Percentiles rank a stretch among this genome's conserved stretches.
These are phyloP conservation scores for Tragelaphus oryx DNA, from an alignment of 2,797 vertebrate genomes.

Conservation along the genomic window DNA sequence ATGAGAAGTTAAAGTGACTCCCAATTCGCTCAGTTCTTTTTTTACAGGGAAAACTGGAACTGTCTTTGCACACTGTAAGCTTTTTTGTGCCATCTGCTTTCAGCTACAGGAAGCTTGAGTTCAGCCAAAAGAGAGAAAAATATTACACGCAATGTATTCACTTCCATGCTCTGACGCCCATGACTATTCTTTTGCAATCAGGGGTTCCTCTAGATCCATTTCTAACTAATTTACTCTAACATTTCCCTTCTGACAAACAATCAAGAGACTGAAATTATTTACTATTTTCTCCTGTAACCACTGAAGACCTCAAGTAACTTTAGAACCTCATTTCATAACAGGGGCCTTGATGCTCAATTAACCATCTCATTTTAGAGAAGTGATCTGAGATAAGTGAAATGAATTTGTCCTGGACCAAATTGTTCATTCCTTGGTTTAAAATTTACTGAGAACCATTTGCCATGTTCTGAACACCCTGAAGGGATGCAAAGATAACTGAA, in stretches of 20 bases:
- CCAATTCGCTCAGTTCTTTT: slow-evolving; percentile 29
- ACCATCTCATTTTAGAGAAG: slow-evolving; percentile 12
- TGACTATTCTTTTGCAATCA: slow-evolving; percentile 34
- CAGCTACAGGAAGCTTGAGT: slow-evolving; percentile 53
- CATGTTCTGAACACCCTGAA: background rate
- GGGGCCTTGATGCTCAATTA: slow-evolving; percentile 6
- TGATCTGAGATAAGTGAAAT: background rate
- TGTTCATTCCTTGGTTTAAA: background rate
- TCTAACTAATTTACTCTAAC: slow-evolving; percentile 1
- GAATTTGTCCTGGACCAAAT: background rate
- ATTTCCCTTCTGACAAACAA: slow-evolving; percentile 25
- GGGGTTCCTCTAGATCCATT: slow-evolving; percentile 19
- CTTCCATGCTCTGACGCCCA: slow-evolving; percentile 1
- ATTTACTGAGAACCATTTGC: background rate
- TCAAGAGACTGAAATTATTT: slow-evolving; percentile 32
- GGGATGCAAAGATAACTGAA: background rate
- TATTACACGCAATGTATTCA: slow-evolving; percentile 33
- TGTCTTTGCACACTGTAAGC: slow-evolving; percentile 14
- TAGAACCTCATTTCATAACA: slow-evolving; percentile 37
- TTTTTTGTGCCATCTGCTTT: slow-evolving; percentile 56
- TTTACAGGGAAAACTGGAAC: slow-evolving; percentile 34
- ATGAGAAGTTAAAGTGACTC: background rate
- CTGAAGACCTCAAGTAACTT: background rate
- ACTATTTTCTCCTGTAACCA: background rate
- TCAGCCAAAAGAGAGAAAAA: slow-evolving; percentile 60